A percentile compares a stretch with the other conserved stretches of the same genome.
Conservation (phyloP, 2,113 vertebrate species). For the Oreochromis spilurus region DNA sequence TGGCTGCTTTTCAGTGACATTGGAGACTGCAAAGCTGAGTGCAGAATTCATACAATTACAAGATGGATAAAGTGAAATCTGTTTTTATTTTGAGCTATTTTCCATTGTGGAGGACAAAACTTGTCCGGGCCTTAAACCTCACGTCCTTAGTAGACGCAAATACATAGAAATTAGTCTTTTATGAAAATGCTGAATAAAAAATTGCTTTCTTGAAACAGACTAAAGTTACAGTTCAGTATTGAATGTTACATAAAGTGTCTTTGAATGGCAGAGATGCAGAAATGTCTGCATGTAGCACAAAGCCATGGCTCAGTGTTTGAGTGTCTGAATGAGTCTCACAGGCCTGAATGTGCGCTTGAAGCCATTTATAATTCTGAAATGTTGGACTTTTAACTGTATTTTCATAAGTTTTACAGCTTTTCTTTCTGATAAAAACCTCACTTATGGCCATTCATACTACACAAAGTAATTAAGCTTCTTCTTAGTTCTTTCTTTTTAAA, state of each 20-base stretch:
- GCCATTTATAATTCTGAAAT: not conserved
- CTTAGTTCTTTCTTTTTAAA: not conserved
- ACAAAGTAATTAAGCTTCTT: not conserved
- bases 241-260: not conserved
- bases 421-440: too few species aligned
- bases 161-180: not conserved
- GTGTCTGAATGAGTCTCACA: not conserved
- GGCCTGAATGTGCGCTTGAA: not conserved
- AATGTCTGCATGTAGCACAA: not conserved
- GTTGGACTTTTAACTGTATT: not conserved
- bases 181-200: not conserved
- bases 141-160: not conserved
- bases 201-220: not conserved
- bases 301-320: not conserved
- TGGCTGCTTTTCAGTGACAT: not conserved
- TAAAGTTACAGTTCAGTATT: not conserved
- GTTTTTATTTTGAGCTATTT: not conserved
- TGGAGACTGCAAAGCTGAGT: not conserved
- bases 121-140: too few species aligned
- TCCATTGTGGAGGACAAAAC: not conserved
- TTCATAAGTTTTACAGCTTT: not conserved
- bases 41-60: not conserved
- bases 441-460: not conserved
- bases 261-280: not conserved
- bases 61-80: not conserved